Evolutionary conservation across 2,888 invertebrate species (phyloP).

Genomic region (Hermaeophaga mercurialis): DNA sequence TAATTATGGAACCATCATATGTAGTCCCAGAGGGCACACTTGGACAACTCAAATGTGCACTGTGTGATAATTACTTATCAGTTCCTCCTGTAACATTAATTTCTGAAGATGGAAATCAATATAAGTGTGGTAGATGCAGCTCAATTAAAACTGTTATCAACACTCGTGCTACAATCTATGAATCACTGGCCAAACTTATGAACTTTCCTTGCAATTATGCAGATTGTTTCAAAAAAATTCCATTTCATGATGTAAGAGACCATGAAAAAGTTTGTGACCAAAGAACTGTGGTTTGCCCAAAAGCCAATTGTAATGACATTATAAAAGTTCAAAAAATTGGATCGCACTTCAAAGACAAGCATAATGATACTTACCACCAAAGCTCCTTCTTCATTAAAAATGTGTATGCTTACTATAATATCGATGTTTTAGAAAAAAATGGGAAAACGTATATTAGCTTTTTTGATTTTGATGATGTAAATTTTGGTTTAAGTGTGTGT

Average conservation of each 20-base stretch:
- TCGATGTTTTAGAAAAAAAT: slow-evolving; percentile 34
- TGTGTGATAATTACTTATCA: slow-evolving; percentile 34
- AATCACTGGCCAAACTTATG: slow-evolving; percentile 34
- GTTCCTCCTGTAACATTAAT: slow-evolving; percentile 31
- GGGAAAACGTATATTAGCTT: slow-evolving; percentile 34
- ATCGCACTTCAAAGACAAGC: slow-evolving; percentile 35
- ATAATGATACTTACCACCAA: slow-evolving; percentile 29
- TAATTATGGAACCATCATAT: slow-evolving; percentile 28
- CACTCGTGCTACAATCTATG: slow-evolving; percentile 31
- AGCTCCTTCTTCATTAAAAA: slow-evolving; percentile 32
- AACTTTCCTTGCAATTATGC: slow-evolving; percentile 32
- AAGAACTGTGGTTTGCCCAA: slow-evolving; percentile 30
- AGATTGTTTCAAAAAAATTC: slow-evolving; percentile 30
- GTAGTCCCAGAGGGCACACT: slow-evolving; percentile 30
- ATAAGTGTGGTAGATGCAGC: slow-evolving; percentile 35
- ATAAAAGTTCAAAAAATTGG: slow-evolving; percentile 30
- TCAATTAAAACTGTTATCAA: slow-evolving; percentile 33
- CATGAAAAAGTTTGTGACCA: slow-evolving; percentile 32
- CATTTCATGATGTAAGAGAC: slow-evolving; percentile 31
- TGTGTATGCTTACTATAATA: slow-evolving; percentile 33
- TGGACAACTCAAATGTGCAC: slow-evolving; percentile 30
- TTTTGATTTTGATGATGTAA: slow-evolving; percentile 35
- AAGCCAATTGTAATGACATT: slow-evolving; percentile 30
- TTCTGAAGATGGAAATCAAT: slow-evolving; percentile 35
- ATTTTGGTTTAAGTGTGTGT: slow-evolving; percentile 36